Base-by-base conservation (phyloP, 2,113 vertebrate genomes). In the Atractosteus spatula region DNA sequence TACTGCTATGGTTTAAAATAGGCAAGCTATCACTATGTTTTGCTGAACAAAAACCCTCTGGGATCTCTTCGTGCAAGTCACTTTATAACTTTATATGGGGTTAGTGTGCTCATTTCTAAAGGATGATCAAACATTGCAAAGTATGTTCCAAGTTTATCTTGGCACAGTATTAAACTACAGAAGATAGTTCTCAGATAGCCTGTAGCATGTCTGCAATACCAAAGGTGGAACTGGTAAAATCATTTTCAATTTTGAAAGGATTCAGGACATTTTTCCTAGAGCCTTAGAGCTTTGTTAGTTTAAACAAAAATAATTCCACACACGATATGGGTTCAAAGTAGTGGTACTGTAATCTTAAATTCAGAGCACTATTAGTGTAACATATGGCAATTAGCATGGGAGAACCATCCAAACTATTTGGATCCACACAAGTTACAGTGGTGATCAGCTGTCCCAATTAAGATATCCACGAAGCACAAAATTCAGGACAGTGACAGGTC, bases 61-160 rank as follows among this genome's bases (percentile, higher is more conserved):
- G 56, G 77, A 73, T 76, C 78, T 78, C 65, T 57, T 71, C 51
- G 41, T 67, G 54, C 6, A 12, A 67, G 51, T 17, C 8, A 63
- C 62, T 77, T 65, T 42, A 68, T 79, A 70, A 83, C 77, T 79
- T 80, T 75, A 73, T 79, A 77, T 62, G 62, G 45, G 63, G 57
- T 64, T 1, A 44, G 71, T 43, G 41, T 72, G 71, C 81, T 89
- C 85, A 87, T 89, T 89, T 89, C 74, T 74, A 86, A 56, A 67
- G 88, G 84, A 89, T 90, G 80, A 90, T 65, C 74, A 75, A 68
- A 63, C 70, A 80, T 69, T 76, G 70, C 74, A 62, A 85, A 81
- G 82, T 89, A 89, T 87, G 83, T 71, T 74, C 78, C 76, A 76
- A 80, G 78, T 83, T 84, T 79, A 74, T 68, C 56, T 88, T 88